Base-by-base conservation (phyloP, 2,113 vertebrate genomes). In the Silurus asotus region DNA sequence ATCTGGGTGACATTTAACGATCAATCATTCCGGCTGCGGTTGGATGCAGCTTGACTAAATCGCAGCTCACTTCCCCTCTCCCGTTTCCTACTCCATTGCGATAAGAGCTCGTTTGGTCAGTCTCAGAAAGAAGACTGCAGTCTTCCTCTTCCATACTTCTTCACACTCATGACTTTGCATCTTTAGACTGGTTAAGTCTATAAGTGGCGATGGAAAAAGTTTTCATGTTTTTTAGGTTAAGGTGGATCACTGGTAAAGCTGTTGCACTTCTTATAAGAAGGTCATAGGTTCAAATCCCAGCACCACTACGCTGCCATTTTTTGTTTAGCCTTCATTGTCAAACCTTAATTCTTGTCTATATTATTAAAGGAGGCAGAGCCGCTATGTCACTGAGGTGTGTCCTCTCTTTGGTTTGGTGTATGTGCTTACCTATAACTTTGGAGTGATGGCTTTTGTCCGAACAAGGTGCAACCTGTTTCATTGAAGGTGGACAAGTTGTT, bases 1-100 rank as follows among this genome's bases (percentile, higher is more conserved):
- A 86, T 89, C 84, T 84, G 37, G 48, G 69, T 87, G 81, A 86
- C 80, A 89, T 88, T 86, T 89, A 87, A 86, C 86, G 67, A 87
- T 87, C 86, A 87, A 77, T 87, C 84, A 87, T 75, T 59, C 25
- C 23, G 23, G 23, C 55, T 80, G 28, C 37, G 65, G 70, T 80
- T 79, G 84, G 86, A 89, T 81, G 64, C 67, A 37, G 65, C 78
- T 87, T 65, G 77, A 86, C 83, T 61, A 76, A 85, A 87, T 87
- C 79, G 78, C 83, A n/a, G 65, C 74, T 62, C 49, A 76, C 77
- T 83, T 85, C 20, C 82, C 80, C 58, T 83, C 80, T 65, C 51
- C 9, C 56, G 28, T 53, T 69, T 77, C 61, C 82, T 49, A 53
- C 77, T 53, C 8, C 61, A 76, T 78, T 67, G 48, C 13, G 15